Conservation (phyloP, 2,797 vertebrate genomes). For the Cynopterus sphinx region DNA sequence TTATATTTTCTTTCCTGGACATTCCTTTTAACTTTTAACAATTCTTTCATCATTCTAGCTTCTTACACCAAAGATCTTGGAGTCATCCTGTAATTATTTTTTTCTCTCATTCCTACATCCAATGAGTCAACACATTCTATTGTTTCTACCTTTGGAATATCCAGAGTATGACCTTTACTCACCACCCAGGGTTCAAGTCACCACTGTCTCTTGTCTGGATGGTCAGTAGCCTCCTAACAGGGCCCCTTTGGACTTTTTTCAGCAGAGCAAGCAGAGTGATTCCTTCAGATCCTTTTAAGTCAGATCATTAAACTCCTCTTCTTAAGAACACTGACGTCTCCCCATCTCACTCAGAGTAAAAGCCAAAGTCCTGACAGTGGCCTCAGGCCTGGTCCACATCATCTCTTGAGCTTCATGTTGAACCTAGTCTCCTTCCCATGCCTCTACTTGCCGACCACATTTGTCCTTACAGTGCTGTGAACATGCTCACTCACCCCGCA, state of each 20-base stretch:
- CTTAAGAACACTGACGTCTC: not conserved
- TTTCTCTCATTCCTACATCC: not conserved
- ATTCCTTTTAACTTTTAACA: not conserved
- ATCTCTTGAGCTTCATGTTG: not conserved
- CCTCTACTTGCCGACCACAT: fast-evolving
- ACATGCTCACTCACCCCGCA: fast-evolving
- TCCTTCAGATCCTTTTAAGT: not conserved
- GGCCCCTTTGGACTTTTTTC: not conserved
- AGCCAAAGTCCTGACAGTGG: not conserved
- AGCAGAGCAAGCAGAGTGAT: not conserved
- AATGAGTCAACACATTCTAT: not conserved
- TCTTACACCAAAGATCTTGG: not conserved
- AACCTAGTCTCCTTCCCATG: too few species aligned
- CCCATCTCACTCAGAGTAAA: not conserved
- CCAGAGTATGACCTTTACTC: not conserved
- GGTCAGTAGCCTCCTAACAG: not conserved
- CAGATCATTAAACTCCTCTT: not conserved
- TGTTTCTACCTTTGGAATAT: not conserved
- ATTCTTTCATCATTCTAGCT: not conserved
- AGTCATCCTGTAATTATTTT: not conserved
- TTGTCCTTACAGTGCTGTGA: not conserved
- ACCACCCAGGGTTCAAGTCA: not conserved
- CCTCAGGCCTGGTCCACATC: fast-evolving
- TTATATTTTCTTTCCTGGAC: not conserved
- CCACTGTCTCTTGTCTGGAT: not conserved